Conservation (phyloP, 2,888 invertebrate genomes). For the Campopleginae sp. region DNA sequence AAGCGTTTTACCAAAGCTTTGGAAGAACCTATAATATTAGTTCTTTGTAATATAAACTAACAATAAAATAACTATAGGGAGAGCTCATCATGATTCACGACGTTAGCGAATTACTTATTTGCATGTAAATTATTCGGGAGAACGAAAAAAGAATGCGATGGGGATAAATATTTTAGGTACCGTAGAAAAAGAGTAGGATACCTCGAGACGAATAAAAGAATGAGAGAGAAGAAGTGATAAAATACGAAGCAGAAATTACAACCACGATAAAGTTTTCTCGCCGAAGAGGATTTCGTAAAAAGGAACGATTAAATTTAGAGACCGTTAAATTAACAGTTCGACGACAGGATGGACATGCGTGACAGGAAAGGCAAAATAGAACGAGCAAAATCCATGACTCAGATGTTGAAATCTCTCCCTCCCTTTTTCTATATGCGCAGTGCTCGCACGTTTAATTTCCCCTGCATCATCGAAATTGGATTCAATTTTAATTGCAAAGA, state of each 20-base stretch:
- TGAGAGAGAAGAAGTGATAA: background rate
- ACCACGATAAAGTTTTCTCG: conserved; percentile 63
- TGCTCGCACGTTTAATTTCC: conserved; percentile 50
- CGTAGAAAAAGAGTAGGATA: conserved; percentile 1
- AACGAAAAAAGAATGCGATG: background rate
- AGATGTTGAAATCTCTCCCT: conserved; percentile 25
- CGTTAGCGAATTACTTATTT: background rate
- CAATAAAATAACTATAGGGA: background rate
- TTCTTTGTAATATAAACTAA: no score
- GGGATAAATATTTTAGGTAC: background rate
- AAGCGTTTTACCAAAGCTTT: background rate
- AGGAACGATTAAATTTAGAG: conserved; percentile 73
- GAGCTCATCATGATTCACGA: background rate
- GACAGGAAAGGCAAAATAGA: conserved; percentile 15
- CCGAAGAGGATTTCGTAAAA: conserved; percentile 56
- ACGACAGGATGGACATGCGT: conserved; percentile 50
- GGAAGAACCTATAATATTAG: background rate
- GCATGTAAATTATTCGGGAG: background rate
- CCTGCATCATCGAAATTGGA: background rate
- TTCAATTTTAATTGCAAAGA: background rate
- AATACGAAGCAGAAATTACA: conserved; percentile 19
- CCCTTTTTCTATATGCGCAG: conserved; percentile 20
- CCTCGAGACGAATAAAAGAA: conserved; percentile 13
- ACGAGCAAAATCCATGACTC: conserved; percentile 23
- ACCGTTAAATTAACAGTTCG: conserved; percentile 71